A percentile compares a stretch with the other conserved stretches of the same genome.
These are phyloP conservation scores for Xestia ashworthii DNA, from an alignment of 2,888 invertebrate species.

Conservation along the genomic window DNA sequence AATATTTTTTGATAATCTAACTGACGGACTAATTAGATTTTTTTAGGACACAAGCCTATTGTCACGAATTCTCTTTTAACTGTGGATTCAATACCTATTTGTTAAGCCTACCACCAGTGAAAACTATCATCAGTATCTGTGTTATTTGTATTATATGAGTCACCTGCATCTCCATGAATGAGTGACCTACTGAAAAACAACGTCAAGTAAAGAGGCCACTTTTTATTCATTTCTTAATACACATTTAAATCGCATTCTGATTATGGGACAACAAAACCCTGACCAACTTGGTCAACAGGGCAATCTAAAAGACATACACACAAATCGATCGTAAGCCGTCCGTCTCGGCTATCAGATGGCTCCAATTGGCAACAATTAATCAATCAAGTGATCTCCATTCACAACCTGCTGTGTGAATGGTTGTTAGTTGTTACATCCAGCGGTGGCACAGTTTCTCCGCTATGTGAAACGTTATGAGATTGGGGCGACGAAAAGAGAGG, in stretches of 20 bases:
- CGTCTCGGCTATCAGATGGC: slow-evolving; percentile 51
- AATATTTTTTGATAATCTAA: no score
- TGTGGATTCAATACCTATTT: neutral
- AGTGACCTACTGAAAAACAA: neutral
- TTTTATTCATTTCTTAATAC: neutral
- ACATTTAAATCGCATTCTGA: neutral
- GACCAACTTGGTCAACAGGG: slow-evolving; percentile 13
- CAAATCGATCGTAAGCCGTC: slow-evolving; percentile 41
- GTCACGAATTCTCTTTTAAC: no score
- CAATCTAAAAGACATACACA: slow-evolving; percentile 37
- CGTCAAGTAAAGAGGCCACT: neutral
- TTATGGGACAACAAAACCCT: neutral
- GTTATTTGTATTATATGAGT: no score
- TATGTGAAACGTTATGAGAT: slow-evolving; percentile 58
- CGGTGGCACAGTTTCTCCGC: slow-evolving; percentile 67
- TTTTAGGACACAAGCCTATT: no score
- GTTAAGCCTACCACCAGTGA: neutral
- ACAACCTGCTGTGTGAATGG: slow-evolving; percentile 69
- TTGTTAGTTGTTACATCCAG: slow-evolving; percentile 63
- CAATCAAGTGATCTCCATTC: slow-evolving; percentile 68
- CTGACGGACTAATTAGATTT: no score
- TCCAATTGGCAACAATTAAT: slow-evolving; percentile 67
- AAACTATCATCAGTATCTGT: neutral
- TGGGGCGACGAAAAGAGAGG: slow-evolving; percentile 33
- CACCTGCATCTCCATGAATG: no score